Evolutionary conservation across 2,888 invertebrate genomes (phyloP).

Genomic region (Thymelicus sylvestris): DNA sequence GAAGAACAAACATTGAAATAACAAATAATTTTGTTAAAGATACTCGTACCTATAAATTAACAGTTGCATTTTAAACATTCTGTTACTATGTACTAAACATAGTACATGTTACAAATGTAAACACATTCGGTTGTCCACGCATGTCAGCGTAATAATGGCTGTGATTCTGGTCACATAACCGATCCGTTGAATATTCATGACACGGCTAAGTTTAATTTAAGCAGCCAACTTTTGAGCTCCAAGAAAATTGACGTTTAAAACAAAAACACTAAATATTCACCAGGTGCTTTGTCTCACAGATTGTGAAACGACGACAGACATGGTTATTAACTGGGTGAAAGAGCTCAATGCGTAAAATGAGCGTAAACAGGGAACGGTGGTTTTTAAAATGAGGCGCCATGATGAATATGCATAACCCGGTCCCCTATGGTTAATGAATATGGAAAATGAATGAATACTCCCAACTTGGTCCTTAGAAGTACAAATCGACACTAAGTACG

Average conservation of each 20-base stretch:
- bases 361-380: slow-evolving; percentile 39
- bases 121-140: slow-evolving; percentile 4
- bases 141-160: slow-evolving; percentile 16
- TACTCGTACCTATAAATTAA: background rate
- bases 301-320: slow-evolving; percentile 71
- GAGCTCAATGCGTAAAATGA: slow-evolving; percentile 57
- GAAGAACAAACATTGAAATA: slow-evolving; percentile 11
- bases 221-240: slow-evolving; percentile 64
- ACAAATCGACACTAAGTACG: background rate
- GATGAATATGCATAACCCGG: slow-evolving; percentile 26
- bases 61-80: background rate
- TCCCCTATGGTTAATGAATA: slow-evolving; percentile 17
- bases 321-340: slow-evolving; percentile 73
- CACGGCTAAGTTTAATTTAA: slow-evolving; percentile 57
- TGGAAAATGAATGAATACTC: slow-evolving; percentile 6
- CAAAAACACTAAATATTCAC: slow-evolving; percentile 76
- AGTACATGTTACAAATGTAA: background rate
- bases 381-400: slow-evolving; percentile 32
- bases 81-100: background rate
- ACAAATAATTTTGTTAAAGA: background rate
- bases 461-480: slow-evolving; percentile 5
- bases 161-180: slow-evolving; percentile 26
- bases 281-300: slow-evolving; percentile 64
- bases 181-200: slow-evolving; percentile 66
- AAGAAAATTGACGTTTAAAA: slow-evolving; percentile 60